Conservation (phyloP, 2,113 vertebrate genomes). For the Marmota flaviventris region DNA sequence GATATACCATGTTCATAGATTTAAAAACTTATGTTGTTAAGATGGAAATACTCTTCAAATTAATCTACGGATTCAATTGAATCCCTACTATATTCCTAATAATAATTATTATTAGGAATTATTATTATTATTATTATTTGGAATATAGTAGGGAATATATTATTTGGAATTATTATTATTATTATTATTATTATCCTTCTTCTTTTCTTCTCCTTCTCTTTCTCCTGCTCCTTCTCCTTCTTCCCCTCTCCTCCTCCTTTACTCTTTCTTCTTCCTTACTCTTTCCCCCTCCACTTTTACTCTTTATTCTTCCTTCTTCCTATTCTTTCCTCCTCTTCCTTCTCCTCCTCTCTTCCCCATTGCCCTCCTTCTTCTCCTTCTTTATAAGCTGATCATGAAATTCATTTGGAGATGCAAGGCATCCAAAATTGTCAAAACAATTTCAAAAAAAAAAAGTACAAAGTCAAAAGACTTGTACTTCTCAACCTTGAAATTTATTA, state of each 20-base stretch:
- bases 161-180: no score
- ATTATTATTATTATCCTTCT: no score
- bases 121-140: no score
- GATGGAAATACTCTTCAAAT: not conserved
- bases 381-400: not conserved
- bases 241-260: no score
- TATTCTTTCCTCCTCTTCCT: no score
- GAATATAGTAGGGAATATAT: no score
- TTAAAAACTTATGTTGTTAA: not conserved
- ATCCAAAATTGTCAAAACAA: not conserved
- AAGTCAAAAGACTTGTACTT: not conserved
- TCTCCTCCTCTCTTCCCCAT: no score
- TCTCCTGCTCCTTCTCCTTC: not conserved
- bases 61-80: not conserved
- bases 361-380: no score
- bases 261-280: no score
- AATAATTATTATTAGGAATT: no score
- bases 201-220: not conserved
- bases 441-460: conserved; percentile 9
- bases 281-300: no score
- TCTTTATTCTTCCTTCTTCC: no score
- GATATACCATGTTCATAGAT: not conserved
- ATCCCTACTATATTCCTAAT: not conserved
- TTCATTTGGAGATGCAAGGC: not conserved
- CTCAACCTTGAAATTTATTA: conserved; percentile 10